These are phyloP conservation scores for Drosophila subsilvestris DNA, from an alignment of 2,888 invertebrate species.

Conservation along the genomic window DNA sequence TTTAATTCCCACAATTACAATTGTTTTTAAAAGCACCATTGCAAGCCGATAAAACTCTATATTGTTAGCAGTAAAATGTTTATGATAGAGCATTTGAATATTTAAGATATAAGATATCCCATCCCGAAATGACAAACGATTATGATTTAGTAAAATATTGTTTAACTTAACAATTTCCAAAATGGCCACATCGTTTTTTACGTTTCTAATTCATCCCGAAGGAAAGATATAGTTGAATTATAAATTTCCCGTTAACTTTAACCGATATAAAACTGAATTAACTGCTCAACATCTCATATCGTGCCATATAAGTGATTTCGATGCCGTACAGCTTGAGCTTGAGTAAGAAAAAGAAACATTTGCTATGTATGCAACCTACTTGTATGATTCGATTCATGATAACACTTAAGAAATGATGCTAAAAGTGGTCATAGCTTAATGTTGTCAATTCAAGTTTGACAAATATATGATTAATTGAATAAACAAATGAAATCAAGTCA, in stretches of 20 bases:
- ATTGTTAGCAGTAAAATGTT: too few relatives aligned
- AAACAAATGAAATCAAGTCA: neutral
- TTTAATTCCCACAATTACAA: slow-evolving; percentile 12
- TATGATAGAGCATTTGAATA: neutral
- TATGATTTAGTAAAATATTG: neutral
- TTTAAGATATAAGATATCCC: neutral
- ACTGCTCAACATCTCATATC: slow-evolving; percentile 43
- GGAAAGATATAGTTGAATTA: slow-evolving; percentile 3
- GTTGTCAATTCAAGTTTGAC: too few relatives aligned
- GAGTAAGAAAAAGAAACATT: slow-evolving; percentile 15
- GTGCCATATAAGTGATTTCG: slow-evolving; percentile 37
- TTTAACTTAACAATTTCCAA: neutral
- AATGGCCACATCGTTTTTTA: neutral
- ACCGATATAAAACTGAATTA: neutral
- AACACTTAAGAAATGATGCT: neutral
- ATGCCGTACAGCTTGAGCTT: slow-evolving; percentile 19
- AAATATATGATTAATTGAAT: neutral
- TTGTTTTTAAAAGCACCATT: too few relatives aligned
- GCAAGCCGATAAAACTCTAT: too few relatives aligned
- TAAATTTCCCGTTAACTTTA: too few relatives aligned
- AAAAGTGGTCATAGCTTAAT: neutral
- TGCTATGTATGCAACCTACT: neutral
- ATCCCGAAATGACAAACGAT: neutral
- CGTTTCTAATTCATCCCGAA: slow-evolving; percentile 10
- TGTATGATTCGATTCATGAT: slow-evolving; percentile 1